Percentiles rank a stretch among this genome's conserved stretches.
phyloP scores from a whole-genome alignment of 2,888 invertebrate genomes.

The Leistus spinibarbis region DNA sequence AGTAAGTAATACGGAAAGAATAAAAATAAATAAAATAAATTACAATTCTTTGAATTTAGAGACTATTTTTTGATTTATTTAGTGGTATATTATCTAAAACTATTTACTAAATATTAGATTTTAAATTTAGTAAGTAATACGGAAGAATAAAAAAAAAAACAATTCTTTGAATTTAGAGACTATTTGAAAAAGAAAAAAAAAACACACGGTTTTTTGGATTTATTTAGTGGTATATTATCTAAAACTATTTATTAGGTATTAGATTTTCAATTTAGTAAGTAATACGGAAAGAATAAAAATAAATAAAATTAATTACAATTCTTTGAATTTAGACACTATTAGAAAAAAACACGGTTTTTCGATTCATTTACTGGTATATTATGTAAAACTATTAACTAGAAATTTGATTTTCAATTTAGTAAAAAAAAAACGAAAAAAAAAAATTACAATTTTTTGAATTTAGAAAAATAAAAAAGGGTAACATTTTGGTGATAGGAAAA shows the following conservation, averaged over 20 bases:
- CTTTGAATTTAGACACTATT: too few relatives aligned
- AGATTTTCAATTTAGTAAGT: not conserved
- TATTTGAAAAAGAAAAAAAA: too few relatives aligned
- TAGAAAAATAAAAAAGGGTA: too few relatives aligned
- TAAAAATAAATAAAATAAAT: too few relatives aligned
- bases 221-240: not conserved
- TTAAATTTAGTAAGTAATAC: not conserved
- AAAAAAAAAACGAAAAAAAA: not conserved
- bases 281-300: not conserved
- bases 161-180: too few relatives aligned
- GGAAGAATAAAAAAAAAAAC: not conserved
- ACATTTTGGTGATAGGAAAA: not conserved
- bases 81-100: conserved; percentile 3
- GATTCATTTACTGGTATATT: not conserved
- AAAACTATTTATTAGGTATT: conserved; percentile 6
- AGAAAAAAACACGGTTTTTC: too few relatives aligned
- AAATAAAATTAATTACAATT: conserved; percentile 44
- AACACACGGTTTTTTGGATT: not conserved
- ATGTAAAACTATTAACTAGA: conserved; percentile 1
- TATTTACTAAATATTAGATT: not conserved
- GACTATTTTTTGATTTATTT: not conserved
- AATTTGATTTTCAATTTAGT: not conserved
- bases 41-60: too few relatives aligned
- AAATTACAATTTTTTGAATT: conserved; percentile 45
- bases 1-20: too few relatives aligned